Evolutionary conservation across 2,113 vertebrate genomes (phyloP).

Genomic region (Origma solitaria): DNA sequence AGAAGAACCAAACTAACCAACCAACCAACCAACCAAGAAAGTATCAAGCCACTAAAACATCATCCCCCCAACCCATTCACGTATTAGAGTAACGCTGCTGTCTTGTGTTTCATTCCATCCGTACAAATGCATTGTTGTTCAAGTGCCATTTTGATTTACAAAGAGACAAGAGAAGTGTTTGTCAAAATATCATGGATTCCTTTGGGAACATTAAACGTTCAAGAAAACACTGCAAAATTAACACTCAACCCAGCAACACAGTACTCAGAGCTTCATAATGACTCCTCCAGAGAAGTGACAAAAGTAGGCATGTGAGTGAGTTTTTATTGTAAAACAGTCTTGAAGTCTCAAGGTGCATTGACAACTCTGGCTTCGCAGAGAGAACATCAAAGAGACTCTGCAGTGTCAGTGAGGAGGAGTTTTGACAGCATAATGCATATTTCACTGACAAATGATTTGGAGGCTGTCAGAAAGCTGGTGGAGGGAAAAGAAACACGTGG

Average conservation of each 20-base stretch:
- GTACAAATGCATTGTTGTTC: neutral
- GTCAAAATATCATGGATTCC: neutral
- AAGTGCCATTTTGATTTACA: neutral
- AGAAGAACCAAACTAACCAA: neutral
- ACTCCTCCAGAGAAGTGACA: neutral
- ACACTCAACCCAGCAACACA: neutral
- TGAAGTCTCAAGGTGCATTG: neutral
- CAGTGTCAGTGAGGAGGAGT: neutral
- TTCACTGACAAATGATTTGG: neutral
- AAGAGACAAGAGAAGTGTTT: neutral
- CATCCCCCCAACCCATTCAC: accelerated
- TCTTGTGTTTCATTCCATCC: neutral
- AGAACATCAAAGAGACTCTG: neutral
- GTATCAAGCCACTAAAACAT: neutral
- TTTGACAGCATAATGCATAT: neutral
- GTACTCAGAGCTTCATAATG: neutral
- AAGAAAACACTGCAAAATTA: neutral
- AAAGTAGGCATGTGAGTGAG: neutral
- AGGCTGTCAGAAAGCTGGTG: neutral
- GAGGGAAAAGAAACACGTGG: neutral
- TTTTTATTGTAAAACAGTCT: neutral
- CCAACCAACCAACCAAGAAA: neutral
- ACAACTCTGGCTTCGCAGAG: neutral
- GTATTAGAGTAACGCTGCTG: neutral
- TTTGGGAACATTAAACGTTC: neutral